phyloP scores from a whole-genome alignment of 1,140 invertebrate species.

The Ostrea edulis region DNA sequence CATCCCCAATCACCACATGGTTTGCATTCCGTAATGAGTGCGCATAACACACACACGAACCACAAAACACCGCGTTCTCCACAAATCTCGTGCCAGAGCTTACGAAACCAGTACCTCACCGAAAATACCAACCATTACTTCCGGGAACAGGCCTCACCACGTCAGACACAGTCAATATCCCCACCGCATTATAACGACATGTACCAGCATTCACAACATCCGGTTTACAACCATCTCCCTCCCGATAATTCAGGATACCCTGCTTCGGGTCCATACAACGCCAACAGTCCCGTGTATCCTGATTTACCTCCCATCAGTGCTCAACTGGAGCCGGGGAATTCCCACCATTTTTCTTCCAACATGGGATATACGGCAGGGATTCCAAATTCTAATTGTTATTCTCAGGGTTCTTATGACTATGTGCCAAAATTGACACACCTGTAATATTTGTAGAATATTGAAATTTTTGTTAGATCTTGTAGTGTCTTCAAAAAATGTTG shows the following conservation, averaged over 20 bases:
- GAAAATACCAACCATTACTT: conserved; percentile 55
- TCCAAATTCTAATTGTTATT: conserved; percentile 58
- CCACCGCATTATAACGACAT: conserved; percentile 51
- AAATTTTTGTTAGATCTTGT: neutral
- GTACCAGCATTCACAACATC: conserved; percentile 53
- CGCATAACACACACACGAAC: conserved; percentile 47
- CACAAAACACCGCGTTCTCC: conserved; percentile 51
- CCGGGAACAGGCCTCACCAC: conserved; percentile 58
- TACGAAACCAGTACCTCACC: conserved; percentile 51
- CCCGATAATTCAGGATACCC: conserved; percentile 40
- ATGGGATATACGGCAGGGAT: conserved; percentile 59
- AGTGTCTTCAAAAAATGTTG: neutral
- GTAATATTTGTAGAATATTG: conserved; percentile 41
- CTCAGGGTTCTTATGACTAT: conserved; percentile 66
- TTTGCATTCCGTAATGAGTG: conserved; percentile 44
- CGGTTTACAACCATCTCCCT: conserved; percentile 68
- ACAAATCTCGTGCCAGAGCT: conserved; percentile 55
- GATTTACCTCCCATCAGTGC: conserved; percentile 53
- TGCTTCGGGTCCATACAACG: conserved; percentile 55
- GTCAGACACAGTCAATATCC: conserved; percentile 59
- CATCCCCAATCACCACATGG: conserved; percentile 33
- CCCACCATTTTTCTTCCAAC: conserved; percentile 54
- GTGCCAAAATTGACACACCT: conserved; percentile 69
- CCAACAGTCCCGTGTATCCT: conserved; percentile 57
- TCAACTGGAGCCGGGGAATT: conserved; percentile 50